Percentiles rank a stretch among this genome's conserved stretches.
Evolutionary conservation across 1,140 invertebrate species (phyloP).

Genomic region (Pseudobourletiella spinata): DNA sequence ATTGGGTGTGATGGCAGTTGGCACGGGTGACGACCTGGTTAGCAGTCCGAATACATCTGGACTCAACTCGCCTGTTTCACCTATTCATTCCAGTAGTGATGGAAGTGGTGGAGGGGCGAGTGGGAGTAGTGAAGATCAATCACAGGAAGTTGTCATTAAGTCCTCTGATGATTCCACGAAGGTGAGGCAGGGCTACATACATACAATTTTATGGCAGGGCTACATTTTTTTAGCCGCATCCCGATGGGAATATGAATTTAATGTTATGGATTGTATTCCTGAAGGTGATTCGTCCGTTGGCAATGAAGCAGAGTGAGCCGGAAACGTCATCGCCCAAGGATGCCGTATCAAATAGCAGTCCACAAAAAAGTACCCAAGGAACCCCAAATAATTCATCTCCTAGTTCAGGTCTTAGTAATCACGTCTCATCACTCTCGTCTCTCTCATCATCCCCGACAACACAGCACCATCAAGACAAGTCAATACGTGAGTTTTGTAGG

Average conservation of each 20-base stretch:
- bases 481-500: slow-evolving; percentile 1
- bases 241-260: too few relatives aligned
- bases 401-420: slow-evolving; percentile 48
- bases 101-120: slow-evolving; percentile 47
- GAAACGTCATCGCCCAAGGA: slow-evolving; percentile 24
- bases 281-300: slow-evolving; percentile 33
- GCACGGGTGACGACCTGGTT: slow-evolving; percentile 36
- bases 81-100: slow-evolving; percentile 54
- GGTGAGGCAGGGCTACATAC: too few relatives aligned
- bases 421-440: slow-evolving; percentile 43
- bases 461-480: slow-evolving; percentile 13
- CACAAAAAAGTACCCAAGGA: slow-evolving; percentile 28
- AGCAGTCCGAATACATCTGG: slow-evolving; percentile 62
- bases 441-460: slow-evolving; percentile 32
- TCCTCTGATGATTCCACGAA: slow-evolving; percentile 34
- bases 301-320: slow-evolving; percentile 24
- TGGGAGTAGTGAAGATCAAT: slow-evolving; percentile 5
- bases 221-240: too few relatives aligned
- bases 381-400: slow-evolving; percentile 52
- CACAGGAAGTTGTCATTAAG: slow-evolving; percentile 18
- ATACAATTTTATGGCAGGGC: too few relatives aligned
- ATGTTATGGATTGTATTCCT: too few relatives aligned
- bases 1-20: slow-evolving; percentile 15
- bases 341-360: slow-evolving; percentile 5
- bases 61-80: slow-evolving; percentile 34